Conservation (phyloP, 35 echinoderm and acorn worm species). For the Ptychodera flava region DNA sequence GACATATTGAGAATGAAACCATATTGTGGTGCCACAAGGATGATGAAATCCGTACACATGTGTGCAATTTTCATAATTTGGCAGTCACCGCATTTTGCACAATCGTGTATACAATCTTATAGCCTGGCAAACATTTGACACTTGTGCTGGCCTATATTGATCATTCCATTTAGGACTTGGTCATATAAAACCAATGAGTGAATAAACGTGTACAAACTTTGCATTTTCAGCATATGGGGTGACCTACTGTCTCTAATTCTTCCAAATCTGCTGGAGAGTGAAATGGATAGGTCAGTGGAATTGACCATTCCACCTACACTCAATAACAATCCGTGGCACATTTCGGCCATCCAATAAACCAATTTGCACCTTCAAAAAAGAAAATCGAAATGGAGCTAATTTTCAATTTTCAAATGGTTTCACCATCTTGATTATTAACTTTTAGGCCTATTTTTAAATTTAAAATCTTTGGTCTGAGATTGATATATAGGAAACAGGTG, state of each 20-base stretch:
- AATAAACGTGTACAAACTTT: neutral
- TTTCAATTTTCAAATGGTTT: too few relatives aligned
- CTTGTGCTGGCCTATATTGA: too few relatives aligned
- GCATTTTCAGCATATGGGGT: constrained; percentile 50
- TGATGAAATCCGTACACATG: neutral
- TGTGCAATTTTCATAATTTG: neutral
- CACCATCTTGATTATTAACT: too few relatives aligned
- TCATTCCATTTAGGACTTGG: neutral
- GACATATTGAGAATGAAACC: neutral
- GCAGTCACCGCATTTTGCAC: too few relatives aligned
- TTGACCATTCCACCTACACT: constrained; percentile 46
- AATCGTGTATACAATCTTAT: neutral
- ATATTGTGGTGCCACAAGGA: neutral
- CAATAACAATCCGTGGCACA: too few relatives aligned
- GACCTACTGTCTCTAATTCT: constrained; percentile 45
- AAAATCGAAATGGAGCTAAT: too few relatives aligned
- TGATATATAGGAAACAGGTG: too few relatives aligned
- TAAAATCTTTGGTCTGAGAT: too few relatives aligned
- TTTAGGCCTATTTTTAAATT: too few relatives aligned
- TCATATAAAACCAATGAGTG: neutral
- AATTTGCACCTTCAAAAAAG: too few relatives aligned
- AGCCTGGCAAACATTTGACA: neutral
- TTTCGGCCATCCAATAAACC: too few relatives aligned
- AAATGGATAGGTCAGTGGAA: constrained; percentile 5
- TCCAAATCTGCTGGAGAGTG: constrained; percentile 37